Evolutionary conservation across 2,113 vertebrate genomes (phyloP).

Genomic region (Mandrillus leucophaeus): DNA sequence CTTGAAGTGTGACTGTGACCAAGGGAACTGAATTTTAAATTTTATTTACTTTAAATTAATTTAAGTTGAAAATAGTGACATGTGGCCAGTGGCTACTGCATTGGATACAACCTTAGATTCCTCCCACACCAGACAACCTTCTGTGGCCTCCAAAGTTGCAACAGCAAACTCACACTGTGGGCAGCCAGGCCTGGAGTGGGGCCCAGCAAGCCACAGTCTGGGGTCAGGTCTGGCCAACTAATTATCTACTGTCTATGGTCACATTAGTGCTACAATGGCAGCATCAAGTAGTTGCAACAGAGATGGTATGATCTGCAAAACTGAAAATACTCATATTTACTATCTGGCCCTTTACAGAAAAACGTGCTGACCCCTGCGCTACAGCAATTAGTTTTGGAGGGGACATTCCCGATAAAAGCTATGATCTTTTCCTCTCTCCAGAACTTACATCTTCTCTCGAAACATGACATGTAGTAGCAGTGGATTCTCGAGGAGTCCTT

Average conservation of each 20-base stretch:
- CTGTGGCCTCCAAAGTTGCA: background rate
- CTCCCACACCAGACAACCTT: background rate
- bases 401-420: background rate
- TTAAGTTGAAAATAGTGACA: background rate
- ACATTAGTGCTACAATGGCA: rapidly evolving
- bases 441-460: background rate
- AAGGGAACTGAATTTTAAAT: background rate
- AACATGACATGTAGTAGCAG: background rate
- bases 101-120: background rate
- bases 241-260: rapidly evolving
- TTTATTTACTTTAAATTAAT: background rate
- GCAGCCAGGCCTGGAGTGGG: background rate
- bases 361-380: background rate
- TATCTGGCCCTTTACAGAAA: background rate
- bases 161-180: background rate
- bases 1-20: background rate
- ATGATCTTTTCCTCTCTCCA: background rate
- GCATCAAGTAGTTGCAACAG: rapidly evolving
- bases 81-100: background rate
- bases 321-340: background rate
- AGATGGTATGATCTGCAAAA: background rate
- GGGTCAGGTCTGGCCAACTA: background rate
- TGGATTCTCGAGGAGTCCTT: background rate
- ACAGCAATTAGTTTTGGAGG: background rate
- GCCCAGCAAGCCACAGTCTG: background rate